Evolutionary conservation across 1,140 invertebrate species (phyloP), one percentile per base, ranked within the genome.

Genomic region (Cyclargus thomasi): DNA sequence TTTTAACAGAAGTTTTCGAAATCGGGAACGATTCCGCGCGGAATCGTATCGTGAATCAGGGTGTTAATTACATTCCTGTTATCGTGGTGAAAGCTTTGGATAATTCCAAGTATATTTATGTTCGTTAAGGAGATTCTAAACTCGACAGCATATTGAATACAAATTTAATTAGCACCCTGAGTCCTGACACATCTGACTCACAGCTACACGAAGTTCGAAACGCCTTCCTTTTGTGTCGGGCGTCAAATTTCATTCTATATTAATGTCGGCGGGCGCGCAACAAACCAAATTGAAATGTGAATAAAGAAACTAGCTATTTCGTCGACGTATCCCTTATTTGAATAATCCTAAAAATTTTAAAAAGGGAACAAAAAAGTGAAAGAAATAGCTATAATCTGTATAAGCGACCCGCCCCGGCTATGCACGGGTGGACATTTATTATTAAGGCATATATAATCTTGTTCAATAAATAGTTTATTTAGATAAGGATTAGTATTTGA

Each of bases 181-280:
- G 8, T 1, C 39, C 39, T 47, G 39, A 16, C 10, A 47, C 39
- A 47, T 47, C 14, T 14, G 39, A 47, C 14, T 47, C 39, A 47
- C 39, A 14, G 36, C 36, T 39, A 47, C 39, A 47, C 2, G 39
- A 16, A 2, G 0, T 14, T 11, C 14, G 10, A 47, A 11, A 14
- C 6, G 39, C 39, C 39, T 11, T 47, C 39, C 39, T 47, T 47
- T 47, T 47, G 39, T 47, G 39, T 47, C 39, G 39, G 39, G 39
- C 39, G 14, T 47, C 39, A 47, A 47, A 47, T 47, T 47, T 47
- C 39, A 47, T 47, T 47, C 39, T 47, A 47, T 47, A 47, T 47
- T 47, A 47, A 47, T 47, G 39, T 47, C 14, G 39, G 0, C 39
- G 39, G 11, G 11, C 39, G 39, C 39, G 10, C 11, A 47, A 11